Evolutionary conservation across 2,113 vertebrate genomes (phyloP).

Genomic region (Nymphicus hollandicus): DNA sequence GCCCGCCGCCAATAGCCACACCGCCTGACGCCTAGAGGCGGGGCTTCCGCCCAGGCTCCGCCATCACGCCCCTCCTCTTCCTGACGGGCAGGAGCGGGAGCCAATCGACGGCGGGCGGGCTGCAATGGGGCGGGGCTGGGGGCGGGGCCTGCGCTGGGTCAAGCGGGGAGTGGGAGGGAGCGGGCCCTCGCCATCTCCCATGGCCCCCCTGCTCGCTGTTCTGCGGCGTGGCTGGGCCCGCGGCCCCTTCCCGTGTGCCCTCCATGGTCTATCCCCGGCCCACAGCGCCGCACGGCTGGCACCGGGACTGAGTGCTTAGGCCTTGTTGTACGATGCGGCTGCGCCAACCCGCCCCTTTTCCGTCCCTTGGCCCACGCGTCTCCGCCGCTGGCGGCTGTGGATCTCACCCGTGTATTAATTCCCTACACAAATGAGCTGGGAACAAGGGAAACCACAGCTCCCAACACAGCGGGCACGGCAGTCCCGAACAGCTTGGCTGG

Average conservation of each 20-base stretch:
- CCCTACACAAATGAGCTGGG: neutral
- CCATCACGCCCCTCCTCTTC: neutral
- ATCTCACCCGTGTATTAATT: neutral
- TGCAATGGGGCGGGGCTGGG: rapidly evolving
- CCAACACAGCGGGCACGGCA: neutral
- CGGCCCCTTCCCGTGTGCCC: rapidly evolving
- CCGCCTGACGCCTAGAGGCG: neutral
- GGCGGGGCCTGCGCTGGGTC: neutral
- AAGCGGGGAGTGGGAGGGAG: conserved; percentile 40
- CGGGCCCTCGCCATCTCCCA: neutral
- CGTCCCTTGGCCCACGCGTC: neutral
- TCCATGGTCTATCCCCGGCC: rapidly evolving
- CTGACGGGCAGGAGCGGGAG: rapidly evolving
- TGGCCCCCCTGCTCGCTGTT: neutral
- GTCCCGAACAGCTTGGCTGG: neutral
- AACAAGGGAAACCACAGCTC: neutral
- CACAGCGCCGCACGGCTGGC: neutral
- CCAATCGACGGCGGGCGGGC: neutral
- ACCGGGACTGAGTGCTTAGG: neutral
- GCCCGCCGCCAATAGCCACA: neutral
- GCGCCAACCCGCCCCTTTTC: neutral
- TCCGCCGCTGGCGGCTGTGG: neutral
- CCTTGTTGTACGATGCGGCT: neutral
- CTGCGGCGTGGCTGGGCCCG: neutral
- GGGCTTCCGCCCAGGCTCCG: neutral